phyloP scores from a whole-genome alignment of 2,888 invertebrate genomes.

The Iphiclides podalirius region DNA sequence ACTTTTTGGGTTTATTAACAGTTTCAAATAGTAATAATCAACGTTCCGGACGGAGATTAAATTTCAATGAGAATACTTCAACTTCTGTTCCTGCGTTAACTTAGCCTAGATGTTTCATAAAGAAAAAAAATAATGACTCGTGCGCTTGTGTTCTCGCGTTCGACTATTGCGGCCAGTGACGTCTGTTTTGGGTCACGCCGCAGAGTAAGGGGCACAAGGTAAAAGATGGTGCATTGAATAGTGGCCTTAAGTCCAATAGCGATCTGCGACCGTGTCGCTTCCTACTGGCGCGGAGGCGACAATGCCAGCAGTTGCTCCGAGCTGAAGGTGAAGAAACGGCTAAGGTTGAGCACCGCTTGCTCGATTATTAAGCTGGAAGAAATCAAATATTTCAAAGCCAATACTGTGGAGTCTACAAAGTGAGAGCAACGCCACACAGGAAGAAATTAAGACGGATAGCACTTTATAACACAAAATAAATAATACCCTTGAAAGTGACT shows the following conservation, averaged over 20 bases:
- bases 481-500: constrained; percentile 45
- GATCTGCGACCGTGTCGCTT: constrained; percentile 72
- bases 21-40: too few relatives aligned
- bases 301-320: constrained; percentile 65
- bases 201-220: constrained; percentile 76
- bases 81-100: too few relatives aligned
- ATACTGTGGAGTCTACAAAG: too few relatives aligned
- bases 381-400: neutral
- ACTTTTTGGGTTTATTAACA: neutral
- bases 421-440: too few relatives aligned
- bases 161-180: constrained; percentile 35
- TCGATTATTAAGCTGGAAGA: constrained; percentile 22
- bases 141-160: constrained; percentile 25
- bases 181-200: constrained; percentile 67
- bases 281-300: constrained; percentile 76
- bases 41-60: too few relatives aligned
- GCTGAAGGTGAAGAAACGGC: constrained; percentile 66
- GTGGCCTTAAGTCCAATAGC: constrained; percentile 79
- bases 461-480: constrained; percentile 25
- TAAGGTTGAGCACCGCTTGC: constrained; percentile 61
- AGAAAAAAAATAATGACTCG: constrained; percentile 2
- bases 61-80: too few relatives aligned
- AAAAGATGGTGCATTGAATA: constrained; percentile 80
- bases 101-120: constrained; percentile 7
- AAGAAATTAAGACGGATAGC: too few relatives aligned